Conservation (phyloP, 2,797 vertebrate genomes). For the Pseudopleuronectes americanus region DNA sequence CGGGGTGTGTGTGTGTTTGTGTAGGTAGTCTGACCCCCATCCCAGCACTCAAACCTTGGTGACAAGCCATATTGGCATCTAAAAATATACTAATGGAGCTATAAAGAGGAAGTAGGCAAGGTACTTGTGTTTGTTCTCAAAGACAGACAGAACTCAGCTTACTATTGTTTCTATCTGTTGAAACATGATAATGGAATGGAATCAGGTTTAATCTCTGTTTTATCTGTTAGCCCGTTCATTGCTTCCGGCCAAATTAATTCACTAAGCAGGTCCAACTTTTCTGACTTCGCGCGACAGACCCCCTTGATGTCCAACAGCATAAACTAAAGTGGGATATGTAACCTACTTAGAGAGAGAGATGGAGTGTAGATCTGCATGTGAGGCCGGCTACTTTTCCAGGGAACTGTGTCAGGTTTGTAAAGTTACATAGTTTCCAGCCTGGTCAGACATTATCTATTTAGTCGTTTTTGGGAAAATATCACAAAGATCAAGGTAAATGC, state of each 20-base stretch:
- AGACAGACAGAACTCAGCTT: slow-evolving; percentile 43
- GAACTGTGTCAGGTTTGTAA: slow-evolving; percentile 5
- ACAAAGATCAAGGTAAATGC: slow-evolving; percentile 32
- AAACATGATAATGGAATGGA: slow-evolving; percentile 28
- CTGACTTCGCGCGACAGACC: slow-evolving; percentile 19
- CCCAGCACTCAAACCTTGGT: slow-evolving; percentile 65
- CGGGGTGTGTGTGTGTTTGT: slow-evolving; percentile 28
- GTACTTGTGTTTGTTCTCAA: slow-evolving; percentile 56
- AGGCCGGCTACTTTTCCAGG: slow-evolving; percentile 18
- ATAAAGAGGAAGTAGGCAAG: slow-evolving; percentile 40
- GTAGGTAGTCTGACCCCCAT: slow-evolving; percentile 61
- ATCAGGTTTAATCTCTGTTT: slow-evolving; percentile 28
- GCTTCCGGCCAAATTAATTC: slow-evolving; percentile 34
- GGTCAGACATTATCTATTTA: slow-evolving; percentile 1
- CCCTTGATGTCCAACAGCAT: slow-evolving; percentile 27
- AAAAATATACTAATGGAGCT: slow-evolving; percentile 64
- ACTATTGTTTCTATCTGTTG: slow-evolving; percentile 25
- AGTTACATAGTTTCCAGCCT: slow-evolving; percentile 10
- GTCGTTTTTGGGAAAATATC: slow-evolving; percentile 27
- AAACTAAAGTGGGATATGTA: slow-evolving; percentile 39
- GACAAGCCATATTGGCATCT: slow-evolving; percentile 67
- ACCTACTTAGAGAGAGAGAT: slow-evolving; percentile 48
- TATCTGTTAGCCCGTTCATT: slow-evolving; percentile 19
- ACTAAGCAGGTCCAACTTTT: slow-evolving; percentile 46
- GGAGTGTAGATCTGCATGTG: slow-evolving; percentile 3